Evolutionary conservation across 2,797 vertebrate genomes (phyloP), one percentile per base, ranked within the genome.

Genomic region (Galaxias olidus): DNA sequence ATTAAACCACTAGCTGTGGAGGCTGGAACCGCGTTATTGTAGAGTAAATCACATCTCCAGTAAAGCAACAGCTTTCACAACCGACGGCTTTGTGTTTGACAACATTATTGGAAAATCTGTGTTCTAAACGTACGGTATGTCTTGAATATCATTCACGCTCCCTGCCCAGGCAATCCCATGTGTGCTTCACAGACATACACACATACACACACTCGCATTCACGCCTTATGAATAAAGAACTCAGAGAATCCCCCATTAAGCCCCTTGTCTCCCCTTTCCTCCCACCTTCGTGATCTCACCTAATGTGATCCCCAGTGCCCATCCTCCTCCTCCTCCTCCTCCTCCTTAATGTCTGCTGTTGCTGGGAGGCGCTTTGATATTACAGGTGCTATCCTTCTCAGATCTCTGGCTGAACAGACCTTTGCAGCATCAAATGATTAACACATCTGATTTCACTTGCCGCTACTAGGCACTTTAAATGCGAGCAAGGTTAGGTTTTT

Each of bases 231-330:
- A 73, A 42, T 68, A 78, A 66, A 73, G 55, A 75, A 72, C 9
- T 47, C 44, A 51, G 59, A 71, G 75, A 84, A 80, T 74, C 15
- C 72, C 20, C 66, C 76, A 81, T 84, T 85, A 84, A 87, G 76
- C 80, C 73, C 66, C 19, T 69, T 65, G 75, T 77, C n/a, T 51
- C 49, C n/a, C 14, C 1, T 51, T n/a, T 63, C 42, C 19, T 49
- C 57, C 51, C 59, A 59, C 68, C 45, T 63, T 48, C 46, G 70
- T 79, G 73, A 85, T 79, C 76, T 73, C 80, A 74, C 73, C 76
- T 85, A 84, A 89, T 81, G 73, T 65, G 71, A 71, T 88, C 86
- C 84, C 84, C 64, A 18, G 52, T 75, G 86, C 75, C 77, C n/a
- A 19, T n/a, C 75, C 45, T 42, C 65, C 30, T 30, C 30, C 30